Evolutionary conservation across 2,113 vertebrate genomes (phyloP).

Genomic region (Spea bombifrons): DNA sequence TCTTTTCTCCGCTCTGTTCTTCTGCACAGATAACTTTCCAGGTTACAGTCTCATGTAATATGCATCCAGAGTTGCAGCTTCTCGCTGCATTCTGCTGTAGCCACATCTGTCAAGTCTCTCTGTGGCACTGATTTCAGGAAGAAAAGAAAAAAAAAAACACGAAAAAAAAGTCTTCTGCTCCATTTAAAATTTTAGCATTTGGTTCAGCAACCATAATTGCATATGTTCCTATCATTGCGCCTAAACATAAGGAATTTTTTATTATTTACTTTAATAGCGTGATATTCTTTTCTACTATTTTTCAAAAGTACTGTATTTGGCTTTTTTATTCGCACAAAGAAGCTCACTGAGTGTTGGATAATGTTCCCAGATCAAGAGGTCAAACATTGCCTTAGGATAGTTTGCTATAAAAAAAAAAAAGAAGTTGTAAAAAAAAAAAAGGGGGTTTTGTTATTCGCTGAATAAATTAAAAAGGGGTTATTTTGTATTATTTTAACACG

Average conservation of each 20-base stretch:
- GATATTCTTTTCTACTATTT: slow-evolving; percentile 51
- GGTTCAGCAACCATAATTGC: slow-evolving; percentile 27
- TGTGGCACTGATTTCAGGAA: slow-evolving; percentile 30
- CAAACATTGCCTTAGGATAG: slow-evolving; percentile 60
- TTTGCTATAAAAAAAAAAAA: slow-evolving; percentile 57
- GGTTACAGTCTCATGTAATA: slow-evolving; percentile 44
- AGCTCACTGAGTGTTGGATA: slow-evolving; percentile 57
- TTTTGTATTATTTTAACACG: background rate
- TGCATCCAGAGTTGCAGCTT: slow-evolving; percentile 33
- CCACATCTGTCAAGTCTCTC: slow-evolving; percentile 37
- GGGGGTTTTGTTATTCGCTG: background rate
- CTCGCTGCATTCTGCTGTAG: slow-evolving; percentile 23
- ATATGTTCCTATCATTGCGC: too few species aligned
- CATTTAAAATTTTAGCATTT: slow-evolving; percentile 52
- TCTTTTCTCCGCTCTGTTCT: slow-evolving; percentile 14
- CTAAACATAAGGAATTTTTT: background rate
- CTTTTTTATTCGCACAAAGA: slow-evolving; percentile 52
- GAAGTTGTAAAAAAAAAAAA: slow-evolving; percentile 59
- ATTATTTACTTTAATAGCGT: slow-evolving; percentile 43
- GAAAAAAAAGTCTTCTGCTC: slow-evolving; percentile 36
- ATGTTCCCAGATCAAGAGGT: slow-evolving; percentile 60
- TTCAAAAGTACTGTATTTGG: slow-evolving; percentile 55
- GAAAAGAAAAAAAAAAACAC: slow-evolving; percentile 46
- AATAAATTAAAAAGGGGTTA: background rate
- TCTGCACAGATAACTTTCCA: slow-evolving; percentile 41